A percentile compares a stretch with the other conserved stretches of the same genome.
phyloP scores from a whole-genome alignment of 2,113 vertebrate species.

The Pagrus major region DNA sequence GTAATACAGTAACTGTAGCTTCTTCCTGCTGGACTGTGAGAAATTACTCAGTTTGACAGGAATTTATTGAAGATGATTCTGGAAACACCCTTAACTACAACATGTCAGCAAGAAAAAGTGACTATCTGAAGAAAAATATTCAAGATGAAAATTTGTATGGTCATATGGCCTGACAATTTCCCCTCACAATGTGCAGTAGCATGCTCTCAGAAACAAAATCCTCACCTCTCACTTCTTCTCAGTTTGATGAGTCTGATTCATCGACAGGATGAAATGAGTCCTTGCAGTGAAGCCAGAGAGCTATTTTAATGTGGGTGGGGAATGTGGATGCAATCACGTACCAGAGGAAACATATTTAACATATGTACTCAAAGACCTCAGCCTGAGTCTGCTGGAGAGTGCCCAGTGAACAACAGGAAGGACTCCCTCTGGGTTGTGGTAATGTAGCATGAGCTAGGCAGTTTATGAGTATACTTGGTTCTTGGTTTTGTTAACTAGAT shows the following conservation, averaged over 20 bases:
- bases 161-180: not conserved
- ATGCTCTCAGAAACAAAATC: not conserved
- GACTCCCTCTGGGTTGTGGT: not conserved
- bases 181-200: not conserved
- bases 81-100: not conserved
- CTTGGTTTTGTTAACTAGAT: not conserved
- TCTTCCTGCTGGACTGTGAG: not conserved
- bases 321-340: constrained; percentile 35
- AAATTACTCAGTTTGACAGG: not conserved
- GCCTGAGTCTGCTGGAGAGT: constrained; percentile 3
- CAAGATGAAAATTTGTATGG: no score
- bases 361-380: constrained; percentile 43
- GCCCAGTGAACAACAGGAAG: constrained; percentile 12
- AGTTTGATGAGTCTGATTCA: not conserved
- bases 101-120: not conserved
- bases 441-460: not conserved
- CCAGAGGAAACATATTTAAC: constrained; percentile 10
- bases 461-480: not conserved
- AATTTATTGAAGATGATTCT: not conserved
- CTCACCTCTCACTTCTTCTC: not conserved
- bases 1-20: not conserved
- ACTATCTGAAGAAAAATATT: not conserved
- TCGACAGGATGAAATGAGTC: not conserved
- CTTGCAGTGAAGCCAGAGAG: not conserved
- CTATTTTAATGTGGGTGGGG: constrained; percentile 21